Conservation (phyloP, 2,888 invertebrate species). For the Rhamphomyia laevipes region DNA sequence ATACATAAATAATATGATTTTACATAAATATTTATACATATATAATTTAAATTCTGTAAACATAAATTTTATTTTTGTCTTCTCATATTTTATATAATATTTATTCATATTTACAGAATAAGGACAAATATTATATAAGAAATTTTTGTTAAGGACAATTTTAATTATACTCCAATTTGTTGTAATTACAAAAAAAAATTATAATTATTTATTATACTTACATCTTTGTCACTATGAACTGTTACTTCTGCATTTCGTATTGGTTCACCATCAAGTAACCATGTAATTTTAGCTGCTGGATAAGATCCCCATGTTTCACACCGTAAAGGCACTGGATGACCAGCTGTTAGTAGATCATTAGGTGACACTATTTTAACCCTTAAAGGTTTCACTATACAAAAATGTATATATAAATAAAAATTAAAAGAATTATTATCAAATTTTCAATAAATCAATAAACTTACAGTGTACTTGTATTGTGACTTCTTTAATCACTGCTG, state of each 20-base stretch:
- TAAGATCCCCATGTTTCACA: slow-evolving; percentile 75
- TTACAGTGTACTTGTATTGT: slow-evolving; percentile 61
- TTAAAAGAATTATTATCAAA: slow-evolving; percentile 1
- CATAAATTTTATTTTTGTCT: no score
- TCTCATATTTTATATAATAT: no score
- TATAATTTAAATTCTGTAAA: no score
- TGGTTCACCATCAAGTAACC: slow-evolving; percentile 62
- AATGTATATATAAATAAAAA: not conserved
- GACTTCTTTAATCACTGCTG: slow-evolving; percentile 58
- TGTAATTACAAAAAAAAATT: no score
- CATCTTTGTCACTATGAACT: slow-evolving; percentile 41
- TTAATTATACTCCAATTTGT: no score
- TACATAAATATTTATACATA: no score
- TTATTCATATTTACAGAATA: no score
- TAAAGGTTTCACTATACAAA: slow-evolving; percentile 57
- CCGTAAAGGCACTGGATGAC: slow-evolving; percentile 58
- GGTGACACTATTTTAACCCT: slow-evolving; percentile 61
- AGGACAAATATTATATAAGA: no score
- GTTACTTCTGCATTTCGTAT: slow-evolving; percentile 51
- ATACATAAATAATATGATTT: no score
- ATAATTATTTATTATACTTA: no score
- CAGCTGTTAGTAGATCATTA: slow-evolving; percentile 59
- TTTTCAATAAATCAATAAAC: slow-evolving; percentile 23
- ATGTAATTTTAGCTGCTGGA: slow-evolving; percentile 70
- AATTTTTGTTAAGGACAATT: no score